Conservation (phyloP, 1,140 invertebrate genomes). For the Calosoma granatense region DNA sequence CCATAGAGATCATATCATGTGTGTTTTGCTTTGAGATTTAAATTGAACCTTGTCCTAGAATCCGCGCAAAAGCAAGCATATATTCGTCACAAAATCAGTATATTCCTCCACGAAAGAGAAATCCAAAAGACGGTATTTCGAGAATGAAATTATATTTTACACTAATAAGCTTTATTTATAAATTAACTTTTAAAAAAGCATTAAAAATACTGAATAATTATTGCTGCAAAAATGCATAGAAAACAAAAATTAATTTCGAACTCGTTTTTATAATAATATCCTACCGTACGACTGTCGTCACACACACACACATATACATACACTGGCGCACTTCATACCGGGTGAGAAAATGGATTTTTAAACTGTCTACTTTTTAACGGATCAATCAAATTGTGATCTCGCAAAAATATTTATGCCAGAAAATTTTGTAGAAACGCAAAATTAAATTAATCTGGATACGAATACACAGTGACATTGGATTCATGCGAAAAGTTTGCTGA, state of each 20-base stretch:
- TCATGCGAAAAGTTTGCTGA: background rate
- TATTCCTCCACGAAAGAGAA: no score
- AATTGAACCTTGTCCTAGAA: no score
- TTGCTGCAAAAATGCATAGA: background rate
- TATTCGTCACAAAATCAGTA: no score
- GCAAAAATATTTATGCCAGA: background rate
- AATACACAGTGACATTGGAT: background rate
- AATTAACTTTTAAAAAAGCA: background rate
- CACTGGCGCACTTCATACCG: background rate
- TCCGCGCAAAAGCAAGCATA: no score
- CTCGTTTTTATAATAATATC: background rate
- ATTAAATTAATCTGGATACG: background rate
- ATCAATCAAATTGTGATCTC: background rate
- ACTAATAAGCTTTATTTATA: background rate
- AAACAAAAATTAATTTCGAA: no score
- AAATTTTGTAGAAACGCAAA: background rate
- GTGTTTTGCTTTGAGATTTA: no score
- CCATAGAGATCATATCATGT: no score
- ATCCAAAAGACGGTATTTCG: no score
- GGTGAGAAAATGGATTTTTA: background rate
- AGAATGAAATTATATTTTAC: no score
- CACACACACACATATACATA: background rate
- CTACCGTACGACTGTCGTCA: background rate
- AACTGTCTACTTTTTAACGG: background rate
- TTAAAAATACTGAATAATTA: background rate